Evolutionary conservation across 2,113 vertebrate species (phyloP), one percentile per base, ranked within the genome.

Genomic region (Leucopsar rothschildi): DNA sequence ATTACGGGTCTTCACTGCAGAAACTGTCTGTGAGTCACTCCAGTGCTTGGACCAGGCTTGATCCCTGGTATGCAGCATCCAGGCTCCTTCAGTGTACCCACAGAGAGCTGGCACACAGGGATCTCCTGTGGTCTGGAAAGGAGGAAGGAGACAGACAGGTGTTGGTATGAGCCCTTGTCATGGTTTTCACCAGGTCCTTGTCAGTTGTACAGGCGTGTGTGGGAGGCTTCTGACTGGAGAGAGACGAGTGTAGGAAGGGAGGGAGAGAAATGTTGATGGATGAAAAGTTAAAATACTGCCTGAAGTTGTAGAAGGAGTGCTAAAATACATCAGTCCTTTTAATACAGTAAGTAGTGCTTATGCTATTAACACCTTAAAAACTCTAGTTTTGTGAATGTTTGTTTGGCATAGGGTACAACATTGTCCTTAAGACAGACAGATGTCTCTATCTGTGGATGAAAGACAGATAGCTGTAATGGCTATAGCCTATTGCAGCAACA

Each of bases 401-500:
- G 16, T 77, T 64, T 86, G 61, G 23, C 9, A 3, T 20, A 23
- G n/a, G 24, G 20, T 68, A 10, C 33, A 39, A 47, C 6, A 4
- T 39, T 86, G 49, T 83, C 69, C 57, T 90, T 72, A 27, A 59
- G 80, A 65, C 65, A 63, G 35, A 44, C 53, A 55, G 33, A 42
- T 66, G 55, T 61, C 40, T 78, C n/a, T 78, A 1, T 53, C 39
- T 39, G 24, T 50, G 68, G 22, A 14, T 80, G 61, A 84, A 66
- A 79, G 64, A 44, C 50, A 83, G 42, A 66, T 7, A 71, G 69
- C 44, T 94, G 5, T 12, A 60, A 64, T 45, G 65, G 72, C 52
- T 70, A 10, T 35, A 84, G 77, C 44, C 91, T 66, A 44, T 82
- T 97, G 91, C 95, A 89, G 57, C 89, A 87, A 93, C 73, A 86